A percentile compares a stretch with the other conserved stretches of the same genome.
Conservation (phyloP, 1,140 invertebrate species). For the Probaryconus sp. region DNA sequence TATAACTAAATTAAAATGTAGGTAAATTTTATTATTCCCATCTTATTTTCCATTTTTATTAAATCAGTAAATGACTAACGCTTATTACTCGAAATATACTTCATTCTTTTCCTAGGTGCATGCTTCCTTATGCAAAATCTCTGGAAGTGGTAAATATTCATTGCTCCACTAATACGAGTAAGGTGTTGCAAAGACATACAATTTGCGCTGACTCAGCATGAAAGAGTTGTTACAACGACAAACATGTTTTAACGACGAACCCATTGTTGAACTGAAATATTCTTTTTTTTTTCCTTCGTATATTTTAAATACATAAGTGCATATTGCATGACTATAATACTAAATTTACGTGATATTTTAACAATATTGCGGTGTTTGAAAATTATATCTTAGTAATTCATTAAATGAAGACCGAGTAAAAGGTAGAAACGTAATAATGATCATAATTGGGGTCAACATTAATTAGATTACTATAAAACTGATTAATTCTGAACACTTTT, state of each 20-base stretch:
- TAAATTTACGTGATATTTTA: slow-evolving; percentile 14
- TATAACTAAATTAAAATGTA: too few species aligned
- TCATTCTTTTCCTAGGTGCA: neutral
- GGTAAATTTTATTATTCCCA: too few species aligned
- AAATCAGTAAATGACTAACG: too few species aligned
- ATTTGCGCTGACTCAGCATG: slow-evolving; percentile 20
- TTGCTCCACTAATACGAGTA: slow-evolving; percentile 19
- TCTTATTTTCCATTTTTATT: neutral
- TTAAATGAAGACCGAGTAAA: too few species aligned
- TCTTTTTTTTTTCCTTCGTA: slow-evolving; percentile 17
- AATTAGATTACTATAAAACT: too few species aligned
- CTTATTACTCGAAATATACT: too few species aligned
- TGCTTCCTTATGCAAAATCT: slow-evolving; percentile 16
- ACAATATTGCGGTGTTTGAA: slow-evolving; percentile 1
- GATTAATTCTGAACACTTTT: too few species aligned
- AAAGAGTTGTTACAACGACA: slow-evolving; percentile 19
- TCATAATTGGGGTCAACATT: too few species aligned
- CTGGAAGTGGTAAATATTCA: slow-evolving; percentile 30
- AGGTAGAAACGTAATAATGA: too few species aligned
- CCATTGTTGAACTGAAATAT: slow-evolving; percentile 12
- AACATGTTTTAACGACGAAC: slow-evolving; percentile 25
- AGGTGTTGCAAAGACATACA: slow-evolving; percentile 26
- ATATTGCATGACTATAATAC: slow-evolving; percentile 17
- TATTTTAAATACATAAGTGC: slow-evolving; percentile 12
- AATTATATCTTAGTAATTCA: neutral